A percentile compares a stretch with the other conserved stretches of the same genome.
phyloP scores from a whole-genome alignment of 2,797 vertebrate genomes.

The Gallinago solitaria region DNA sequence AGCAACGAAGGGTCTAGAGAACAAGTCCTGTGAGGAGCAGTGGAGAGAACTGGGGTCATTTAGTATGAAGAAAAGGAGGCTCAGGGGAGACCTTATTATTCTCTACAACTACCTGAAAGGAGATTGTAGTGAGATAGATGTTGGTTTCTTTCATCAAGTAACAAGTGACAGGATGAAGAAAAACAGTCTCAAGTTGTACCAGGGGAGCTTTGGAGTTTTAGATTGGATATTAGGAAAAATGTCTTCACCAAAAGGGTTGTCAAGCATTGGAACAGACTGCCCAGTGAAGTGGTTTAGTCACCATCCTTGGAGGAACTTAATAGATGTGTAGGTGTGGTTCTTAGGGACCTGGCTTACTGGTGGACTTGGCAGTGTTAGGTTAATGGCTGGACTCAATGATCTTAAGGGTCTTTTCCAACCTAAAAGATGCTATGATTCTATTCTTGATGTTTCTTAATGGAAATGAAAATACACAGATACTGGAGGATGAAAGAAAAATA shows the following conservation, averaged over 20 bases:
- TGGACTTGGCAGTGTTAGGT: not conserved
- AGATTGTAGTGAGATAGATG: accelerated
- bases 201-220: not conserved
- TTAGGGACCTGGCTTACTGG: not conserved
- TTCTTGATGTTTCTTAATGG: not conserved
- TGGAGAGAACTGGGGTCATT: not conserved
- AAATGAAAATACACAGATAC: not conserved
- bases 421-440: not conserved
- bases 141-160: not conserved
- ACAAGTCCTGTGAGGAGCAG: not conserved
- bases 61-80: not conserved
- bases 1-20: accelerated
- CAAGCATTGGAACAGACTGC: not conserved
- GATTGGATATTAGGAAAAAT: not conserved
- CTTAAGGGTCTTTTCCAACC: not conserved
- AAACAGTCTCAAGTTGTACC: not conserved
- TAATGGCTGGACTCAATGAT: accelerated
- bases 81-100: accelerated
- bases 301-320: not conserved
- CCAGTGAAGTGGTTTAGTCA: not conserved
- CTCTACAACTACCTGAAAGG: not conserved
- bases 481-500: not conserved
- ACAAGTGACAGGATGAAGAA: not conserved
- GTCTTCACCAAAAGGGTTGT: accelerated
- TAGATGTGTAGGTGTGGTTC: accelerated